phyloP scores from a whole-genome alignment of 2,888 invertebrate genomes.

The Linyphia triangularis region DNA sequence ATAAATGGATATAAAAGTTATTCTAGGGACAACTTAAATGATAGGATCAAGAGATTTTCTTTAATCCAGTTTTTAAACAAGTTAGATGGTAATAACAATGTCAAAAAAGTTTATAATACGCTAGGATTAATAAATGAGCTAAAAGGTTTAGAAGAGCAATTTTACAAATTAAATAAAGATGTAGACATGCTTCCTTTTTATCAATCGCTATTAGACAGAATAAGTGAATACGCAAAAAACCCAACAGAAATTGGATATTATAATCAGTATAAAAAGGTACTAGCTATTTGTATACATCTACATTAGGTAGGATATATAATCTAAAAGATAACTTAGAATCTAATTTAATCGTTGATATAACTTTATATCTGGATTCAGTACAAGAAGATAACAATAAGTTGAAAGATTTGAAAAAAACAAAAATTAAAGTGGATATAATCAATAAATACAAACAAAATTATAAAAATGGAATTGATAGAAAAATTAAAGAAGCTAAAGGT shows the following conservation, averaged over 20 bases:
- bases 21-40: background rate
- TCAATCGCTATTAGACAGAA: background rate
- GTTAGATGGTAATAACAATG: background rate
- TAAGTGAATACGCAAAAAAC: background rate
- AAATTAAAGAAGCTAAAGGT: slow-evolving; percentile 25
- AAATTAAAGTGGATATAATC: slow-evolving; percentile 2
- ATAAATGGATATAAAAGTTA: slow-evolving; percentile 34
- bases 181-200: slow-evolving; percentile 23
- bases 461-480: background rate
- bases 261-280: slow-evolving; percentile 2
- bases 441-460: slow-evolving; percentile 13
- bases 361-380: background rate
- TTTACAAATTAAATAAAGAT: background rate
- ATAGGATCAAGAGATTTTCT: background rate
- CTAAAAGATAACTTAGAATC: background rate
- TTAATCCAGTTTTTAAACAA: background rate
- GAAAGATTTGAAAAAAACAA: background rate
- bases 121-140: slow-evolving; percentile 4
- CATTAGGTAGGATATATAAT: slow-evolving; percentile 3
- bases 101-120: background rate
- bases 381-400: background rate
- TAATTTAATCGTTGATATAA: slow-evolving; percentile 16
- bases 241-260: background rate
- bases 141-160: slow-evolving; percentile 15
- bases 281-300: slow-evolving; percentile 29